A percentile compares a stretch with the other conserved stretches of the same genome.
Conservation (phyloP, 2,888 invertebrate species). For the Muscina levida region DNA sequence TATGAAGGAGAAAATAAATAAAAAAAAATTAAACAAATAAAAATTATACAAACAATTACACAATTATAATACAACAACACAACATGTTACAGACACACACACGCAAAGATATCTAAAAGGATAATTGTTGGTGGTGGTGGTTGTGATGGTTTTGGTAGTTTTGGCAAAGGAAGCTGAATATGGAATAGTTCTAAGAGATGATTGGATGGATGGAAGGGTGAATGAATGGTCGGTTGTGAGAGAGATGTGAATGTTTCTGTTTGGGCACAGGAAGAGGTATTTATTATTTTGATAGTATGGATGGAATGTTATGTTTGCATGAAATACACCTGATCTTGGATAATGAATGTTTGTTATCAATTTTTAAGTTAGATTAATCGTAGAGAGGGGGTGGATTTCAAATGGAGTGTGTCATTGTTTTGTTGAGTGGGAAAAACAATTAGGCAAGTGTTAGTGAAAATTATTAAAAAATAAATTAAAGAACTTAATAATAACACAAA, state of each 20-base stretch:
- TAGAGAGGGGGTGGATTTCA: constrained; percentile 61
- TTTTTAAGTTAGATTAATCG: constrained; percentile 57
- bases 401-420: constrained; percentile 40
- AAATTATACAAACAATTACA: constrained; percentile 12
- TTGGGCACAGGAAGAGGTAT: too few relatives aligned
- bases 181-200: too few relatives aligned
- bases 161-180: too few relatives aligned
- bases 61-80: constrained; percentile 16
- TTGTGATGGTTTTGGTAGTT: too few relatives aligned
- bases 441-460: constrained; percentile 52
- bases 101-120: not conserved
- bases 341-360: constrained; percentile 53
- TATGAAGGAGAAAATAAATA: constrained; percentile 22
- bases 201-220: too few relatives aligned
- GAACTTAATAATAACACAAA: constrained; percentile 2
- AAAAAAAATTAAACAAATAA: constrained; percentile 22
- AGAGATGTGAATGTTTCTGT: too few relatives aligned
- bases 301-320: too few relatives aligned
- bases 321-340: too few relatives aligned
- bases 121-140: too few relatives aligned
- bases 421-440: constrained; percentile 54
- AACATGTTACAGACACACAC: not conserved
- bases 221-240: too few relatives aligned
- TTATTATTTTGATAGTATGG: too few relatives aligned
- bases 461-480: constrained; percentile 58